Percentiles rank a stretch among this genome's conserved stretches.
Evolutionary conservation across 2,888 invertebrate species (phyloP).

Genomic region (Brachyopa scutellaris): DNA sequence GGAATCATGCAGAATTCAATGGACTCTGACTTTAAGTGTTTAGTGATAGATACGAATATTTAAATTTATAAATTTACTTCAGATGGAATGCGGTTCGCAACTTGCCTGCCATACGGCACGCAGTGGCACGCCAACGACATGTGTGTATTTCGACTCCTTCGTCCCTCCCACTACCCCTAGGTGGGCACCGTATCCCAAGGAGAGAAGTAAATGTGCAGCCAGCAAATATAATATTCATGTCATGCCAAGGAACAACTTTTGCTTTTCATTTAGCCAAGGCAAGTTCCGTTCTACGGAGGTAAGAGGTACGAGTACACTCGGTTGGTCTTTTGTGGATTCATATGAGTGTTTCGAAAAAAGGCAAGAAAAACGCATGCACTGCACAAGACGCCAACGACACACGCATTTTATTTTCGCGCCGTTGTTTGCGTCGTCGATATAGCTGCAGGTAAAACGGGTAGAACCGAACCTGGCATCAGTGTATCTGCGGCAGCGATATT

Average conservation of each 20-base stretch:
- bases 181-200: conserved; percentile 1
- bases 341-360: conserved; percentile 34
- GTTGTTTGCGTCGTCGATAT: not conserved
- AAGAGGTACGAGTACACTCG: conserved; percentile 21
- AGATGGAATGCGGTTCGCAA: conserved; percentile 68
- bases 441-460: conserved; percentile 67
- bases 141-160: conserved; percentile 46
- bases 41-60: conserved; percentile 57
- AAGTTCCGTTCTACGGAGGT: conserved; percentile 69
- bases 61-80: conserved; percentile 64
- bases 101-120: conserved; percentile 67
- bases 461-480: conserved; percentile 63
- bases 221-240: conserved; percentile 70
- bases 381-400: conserved; percentile 63
- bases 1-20: conserved; percentile 56
- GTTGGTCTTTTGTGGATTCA: conserved; percentile 54
- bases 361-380: conserved; percentile 43
- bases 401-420: conserved; percentile 61
- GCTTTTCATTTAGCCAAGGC: conserved; percentile 71
- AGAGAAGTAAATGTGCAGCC: conserved; percentile 62
- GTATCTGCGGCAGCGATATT: conserved; percentile 43
- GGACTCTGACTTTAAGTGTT: conserved; percentile 34
- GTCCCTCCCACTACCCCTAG: not conserved
- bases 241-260: conserved; percentile 72
- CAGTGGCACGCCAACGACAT: conserved; percentile 70